A percentile compares a stretch with the other conserved stretches of the same genome.
These are phyloP conservation scores for Prunella fulvescens DNA, from an alignment of 2,113 vertebrate species.

Conservation along the genomic window DNA sequence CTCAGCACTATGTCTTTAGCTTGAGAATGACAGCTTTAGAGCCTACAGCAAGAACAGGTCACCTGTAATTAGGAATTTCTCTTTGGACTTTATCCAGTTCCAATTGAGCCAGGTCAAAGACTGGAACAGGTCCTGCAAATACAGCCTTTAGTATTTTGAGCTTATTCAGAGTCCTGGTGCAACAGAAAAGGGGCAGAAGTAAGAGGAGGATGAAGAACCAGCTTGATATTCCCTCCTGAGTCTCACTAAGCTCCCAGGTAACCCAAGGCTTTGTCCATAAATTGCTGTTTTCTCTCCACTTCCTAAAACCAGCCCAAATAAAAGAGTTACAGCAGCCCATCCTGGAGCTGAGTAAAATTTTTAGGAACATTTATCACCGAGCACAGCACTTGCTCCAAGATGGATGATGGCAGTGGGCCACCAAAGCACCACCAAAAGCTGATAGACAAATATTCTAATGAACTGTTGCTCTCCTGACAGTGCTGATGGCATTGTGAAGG, in stretches of 20 bases:
- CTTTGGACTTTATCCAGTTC: not conserved
- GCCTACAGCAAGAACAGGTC: not conserved
- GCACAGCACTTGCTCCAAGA: conserved; percentile 1
- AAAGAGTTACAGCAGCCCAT: not conserved
- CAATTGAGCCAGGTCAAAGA: not conserved
- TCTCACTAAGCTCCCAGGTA: not conserved
- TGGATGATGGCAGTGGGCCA: conserved; percentile 30
- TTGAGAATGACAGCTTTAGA: not conserved
- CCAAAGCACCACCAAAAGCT: conserved; percentile 9
- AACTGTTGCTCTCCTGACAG: conserved; percentile 45
- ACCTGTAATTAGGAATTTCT: not conserved
- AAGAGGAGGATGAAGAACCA: not conserved
- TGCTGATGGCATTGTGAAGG: conserved; percentile 41
- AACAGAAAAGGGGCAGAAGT: not conserved
- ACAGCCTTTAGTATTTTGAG: not conserved
- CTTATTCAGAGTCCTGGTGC: not conserved
- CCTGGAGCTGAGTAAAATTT: not conserved
- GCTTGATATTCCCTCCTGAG: not conserved
- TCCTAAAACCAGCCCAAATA: not conserved
- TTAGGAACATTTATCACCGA: not conserved
- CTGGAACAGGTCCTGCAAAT: not conserved
- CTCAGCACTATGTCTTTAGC: not conserved
- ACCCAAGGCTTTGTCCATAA: not conserved
- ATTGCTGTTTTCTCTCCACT: not conserved
- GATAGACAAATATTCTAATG: conserved; percentile 53